Conservation (phyloP, 2,113 vertebrate genomes). For the Rhodinocichla rosea region DNA sequence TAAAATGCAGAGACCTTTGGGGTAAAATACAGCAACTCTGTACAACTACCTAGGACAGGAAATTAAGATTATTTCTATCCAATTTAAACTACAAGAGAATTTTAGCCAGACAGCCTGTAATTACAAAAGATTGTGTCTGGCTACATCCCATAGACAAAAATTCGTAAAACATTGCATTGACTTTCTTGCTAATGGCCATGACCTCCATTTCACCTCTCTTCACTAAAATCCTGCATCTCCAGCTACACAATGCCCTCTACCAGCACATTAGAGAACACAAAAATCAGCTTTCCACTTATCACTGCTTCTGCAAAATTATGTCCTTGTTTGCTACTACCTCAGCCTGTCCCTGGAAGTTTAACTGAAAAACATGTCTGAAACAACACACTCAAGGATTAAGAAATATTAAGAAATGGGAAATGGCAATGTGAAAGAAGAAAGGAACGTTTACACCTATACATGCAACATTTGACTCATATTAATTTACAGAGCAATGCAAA, state of each 20-base stretch:
- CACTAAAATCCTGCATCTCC: neutral
- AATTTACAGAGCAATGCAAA: neutral
- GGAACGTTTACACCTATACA: neutral
- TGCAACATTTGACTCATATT: neutral
- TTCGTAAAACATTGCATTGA: neutral
- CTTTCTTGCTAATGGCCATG: conserved; percentile 9
- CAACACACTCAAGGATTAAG: neutral
- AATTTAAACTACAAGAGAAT: conserved; percentile 30
- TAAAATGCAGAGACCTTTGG: neutral
- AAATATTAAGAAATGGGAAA: neutral
- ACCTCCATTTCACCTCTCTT: conserved; percentile 55
- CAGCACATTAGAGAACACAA: rapidly evolving
- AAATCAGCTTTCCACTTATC: neutral
- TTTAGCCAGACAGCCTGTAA: conserved; percentile 27
- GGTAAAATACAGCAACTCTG: conserved; percentile 6
- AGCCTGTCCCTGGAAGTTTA: neutral
- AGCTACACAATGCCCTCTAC: conserved; percentile 12
- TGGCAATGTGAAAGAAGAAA: neutral
- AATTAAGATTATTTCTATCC: conserved; percentile 33
- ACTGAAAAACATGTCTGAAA: neutral
- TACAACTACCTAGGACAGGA: conserved; percentile 4
- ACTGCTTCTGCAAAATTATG: neutral
- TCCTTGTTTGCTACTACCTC: neutral
- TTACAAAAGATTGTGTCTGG: conserved; percentile 16
- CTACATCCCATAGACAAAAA: neutral